These are phyloP conservation scores for Cisticola juncidis DNA, from an alignment of 2,113 vertebrate species.

Conservation along the genomic window DNA sequence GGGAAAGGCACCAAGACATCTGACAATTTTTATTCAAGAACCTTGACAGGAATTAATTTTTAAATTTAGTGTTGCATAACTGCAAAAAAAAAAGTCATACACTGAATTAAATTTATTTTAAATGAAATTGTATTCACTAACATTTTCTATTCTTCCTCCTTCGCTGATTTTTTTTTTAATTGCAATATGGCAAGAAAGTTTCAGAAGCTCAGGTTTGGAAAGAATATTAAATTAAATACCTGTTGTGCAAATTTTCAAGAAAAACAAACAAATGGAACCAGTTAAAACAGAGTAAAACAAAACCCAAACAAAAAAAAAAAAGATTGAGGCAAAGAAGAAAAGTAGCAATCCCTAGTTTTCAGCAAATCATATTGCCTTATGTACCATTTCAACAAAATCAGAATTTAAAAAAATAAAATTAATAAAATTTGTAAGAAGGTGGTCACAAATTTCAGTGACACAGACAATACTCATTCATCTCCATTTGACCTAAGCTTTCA, in stretches of 20 bases:
- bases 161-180: not conserved
- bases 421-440: not conserved
- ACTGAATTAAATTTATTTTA: not conserved
- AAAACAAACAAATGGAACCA: not conserved
- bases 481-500: not conserved
- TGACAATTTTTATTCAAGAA: not conserved
- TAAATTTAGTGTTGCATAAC: not conserved
- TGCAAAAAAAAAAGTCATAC: not conserved
- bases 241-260: not conserved
- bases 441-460: not conserved
- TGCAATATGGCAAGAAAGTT: not conserved
- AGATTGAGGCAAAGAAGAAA: not conserved
- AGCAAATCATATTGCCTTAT: not conserved
- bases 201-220: not conserved
- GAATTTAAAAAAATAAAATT: not conserved
- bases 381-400: not conserved
- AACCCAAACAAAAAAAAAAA: not conserved
- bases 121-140: not conserved
- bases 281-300: not conserved
- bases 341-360: not conserved
- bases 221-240: not conserved
- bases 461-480: not conserved
- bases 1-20: not conserved
- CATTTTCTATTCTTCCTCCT: not conserved
- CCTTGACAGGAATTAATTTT: not conserved